These are phyloP conservation scores for Monoplex corrugatus DNA, from an alignment of 2,888 invertebrate species.

Conservation along the genomic window DNA sequence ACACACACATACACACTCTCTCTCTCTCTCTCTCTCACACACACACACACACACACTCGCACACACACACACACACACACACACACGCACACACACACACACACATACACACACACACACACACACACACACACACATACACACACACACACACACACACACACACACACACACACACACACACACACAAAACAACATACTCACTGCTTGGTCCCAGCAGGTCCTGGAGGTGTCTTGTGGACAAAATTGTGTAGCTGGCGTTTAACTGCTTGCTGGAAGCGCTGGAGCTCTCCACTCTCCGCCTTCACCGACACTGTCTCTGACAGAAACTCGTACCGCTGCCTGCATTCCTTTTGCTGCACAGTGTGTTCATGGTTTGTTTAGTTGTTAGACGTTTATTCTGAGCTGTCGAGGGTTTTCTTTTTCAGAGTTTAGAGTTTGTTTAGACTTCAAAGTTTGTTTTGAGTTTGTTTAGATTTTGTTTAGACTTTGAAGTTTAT, in stretches of 20 bases:
- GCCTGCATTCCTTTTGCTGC: neutral
- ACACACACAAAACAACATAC: neutral
- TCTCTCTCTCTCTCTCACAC: neutral
- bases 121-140: neutral
- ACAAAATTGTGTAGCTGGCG: constrained; percentile 22
- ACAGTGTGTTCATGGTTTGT: too few species aligned
- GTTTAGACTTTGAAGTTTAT: too few species aligned
- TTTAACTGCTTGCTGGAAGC: neutral
- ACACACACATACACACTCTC: neutral
- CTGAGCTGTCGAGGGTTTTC: too few species aligned
- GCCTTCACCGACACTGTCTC: neutral
- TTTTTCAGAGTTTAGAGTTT: too few species aligned
- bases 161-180: neutral
- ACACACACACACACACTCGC: neutral
- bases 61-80: neutral
- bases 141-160: neutral
- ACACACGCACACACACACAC: neutral
- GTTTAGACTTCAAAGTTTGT: too few species aligned
- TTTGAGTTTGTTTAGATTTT: too few species aligned
- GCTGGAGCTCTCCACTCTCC: neutral
- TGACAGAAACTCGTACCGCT: neutral
- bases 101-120: neutral
- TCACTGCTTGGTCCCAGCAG: constrained; percentile 5
- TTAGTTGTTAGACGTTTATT: too few species aligned
- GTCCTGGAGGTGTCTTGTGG: neutral